Evolutionary conservation across 2,797 vertebrate genomes (phyloP), one percentile per base, ranked within the genome.

Genomic region (Smutsia gigantea): DNA sequence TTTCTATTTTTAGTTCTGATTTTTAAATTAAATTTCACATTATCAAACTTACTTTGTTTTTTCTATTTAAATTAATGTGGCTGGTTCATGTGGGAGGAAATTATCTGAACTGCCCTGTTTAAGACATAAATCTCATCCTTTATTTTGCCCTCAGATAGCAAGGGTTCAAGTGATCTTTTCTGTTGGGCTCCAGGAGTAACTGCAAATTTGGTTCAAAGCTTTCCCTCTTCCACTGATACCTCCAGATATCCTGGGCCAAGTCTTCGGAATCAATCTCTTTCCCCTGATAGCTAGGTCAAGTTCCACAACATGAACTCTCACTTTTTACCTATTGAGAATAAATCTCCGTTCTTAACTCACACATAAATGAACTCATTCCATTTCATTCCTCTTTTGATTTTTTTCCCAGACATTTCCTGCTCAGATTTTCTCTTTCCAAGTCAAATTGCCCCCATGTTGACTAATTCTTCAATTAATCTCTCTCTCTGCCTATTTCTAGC

Each of bases 381-480:
- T 88, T 92, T 57, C 34, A 39, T 79, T 77, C 34, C 66, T 96
- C 39, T 61, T 90, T 9, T 39, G 5, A 85, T 49, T 79, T 82
- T 87, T 72, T 74, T 8, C 53, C 12, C 37, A 92, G 34, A 69
- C 25, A 86, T 82, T 93, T 96, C 19, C n/a, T 86, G 13, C 34
- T 92, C 87, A 92, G 75, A 95, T 64, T 85, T 98, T 94, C 68
- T 57, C 71, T 92, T 96, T 89, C 39, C 69, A 78, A 42, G 78
- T 85, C 53, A 96, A 95, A 97, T 87, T 96, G 86, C 34, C 84
- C 94, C 74, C 90, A 90, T 96, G 93, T 96, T 96, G 90, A 95
- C 77, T 95, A 97, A 96, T 91, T 17, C 49, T 96, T 96, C 94
- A 93, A 96, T 96, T 95, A 95, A 93, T 92, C 74, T 97, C 61